Conservation (phyloP, 2,113 vertebrate genomes). For the Pao palembangensis region DNA sequence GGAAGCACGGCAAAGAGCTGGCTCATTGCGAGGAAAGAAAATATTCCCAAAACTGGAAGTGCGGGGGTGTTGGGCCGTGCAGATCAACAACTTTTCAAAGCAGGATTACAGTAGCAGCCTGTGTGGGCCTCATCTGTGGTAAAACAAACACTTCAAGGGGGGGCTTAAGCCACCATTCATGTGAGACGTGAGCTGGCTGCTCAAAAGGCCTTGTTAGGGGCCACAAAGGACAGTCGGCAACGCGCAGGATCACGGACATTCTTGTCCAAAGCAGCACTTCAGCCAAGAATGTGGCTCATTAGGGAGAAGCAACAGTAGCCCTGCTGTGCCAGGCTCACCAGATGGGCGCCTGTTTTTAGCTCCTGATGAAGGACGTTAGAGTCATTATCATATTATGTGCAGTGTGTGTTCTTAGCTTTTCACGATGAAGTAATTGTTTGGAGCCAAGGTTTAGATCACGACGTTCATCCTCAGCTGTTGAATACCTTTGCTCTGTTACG, state of each 20-base stretch:
- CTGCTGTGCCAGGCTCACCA: conserved; percentile 37
- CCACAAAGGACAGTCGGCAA: conserved; percentile 48
- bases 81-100: conserved; percentile 57
- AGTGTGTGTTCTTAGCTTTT: not conserved
- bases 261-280: conserved; percentile 50
- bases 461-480: no score
- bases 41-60: conserved; percentile 53
- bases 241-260: conserved; percentile 52
- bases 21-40: conserved; percentile 30
- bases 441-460: not conserved
- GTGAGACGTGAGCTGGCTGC: conserved; percentile 30
- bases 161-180: conserved; percentile 36
- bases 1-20: conserved; percentile 43
- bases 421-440: not conserved
- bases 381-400: conserved; percentile 26
- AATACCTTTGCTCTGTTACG: no score
- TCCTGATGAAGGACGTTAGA: conserved; percentile 22
- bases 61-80: conserved; percentile 27
- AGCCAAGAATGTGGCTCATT: conserved; percentile 58
- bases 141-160: conserved; percentile 23
- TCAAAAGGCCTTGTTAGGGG: conserved; percentile 55
- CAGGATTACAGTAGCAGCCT: conserved; percentile 23
- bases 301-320: conserved; percentile 40
- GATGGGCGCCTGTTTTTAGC: conserved; percentile 37
- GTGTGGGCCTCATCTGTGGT: conserved; percentile 36